Evolutionary conservation across 2,888 invertebrate genomes (phyloP).

Genomic region (Mellilla xanthometata): DNA sequence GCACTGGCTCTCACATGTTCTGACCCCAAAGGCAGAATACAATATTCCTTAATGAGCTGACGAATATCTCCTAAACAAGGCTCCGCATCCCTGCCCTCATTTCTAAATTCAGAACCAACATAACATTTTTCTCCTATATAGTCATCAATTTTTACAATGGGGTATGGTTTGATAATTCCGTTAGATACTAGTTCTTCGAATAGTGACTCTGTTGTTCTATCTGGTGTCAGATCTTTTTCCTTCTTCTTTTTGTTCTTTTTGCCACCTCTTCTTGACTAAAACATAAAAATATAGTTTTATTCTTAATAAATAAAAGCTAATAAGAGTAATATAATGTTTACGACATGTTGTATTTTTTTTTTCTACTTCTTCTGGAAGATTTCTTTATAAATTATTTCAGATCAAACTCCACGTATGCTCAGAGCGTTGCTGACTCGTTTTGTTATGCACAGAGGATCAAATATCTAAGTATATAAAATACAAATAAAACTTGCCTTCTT

Average conservation of each 20-base stretch:
- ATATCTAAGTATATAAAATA: too few relatives aligned
- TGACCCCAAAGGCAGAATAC: conserved; percentile 93
- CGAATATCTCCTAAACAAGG: conserved; percentile 90
- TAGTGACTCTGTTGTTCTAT: conserved; percentile 93
- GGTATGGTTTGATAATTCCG: conserved; percentile 93
- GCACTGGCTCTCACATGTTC: conserved; percentile 86
- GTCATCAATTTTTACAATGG: conserved; percentile 85
- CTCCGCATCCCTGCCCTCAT: conserved; percentile 74
- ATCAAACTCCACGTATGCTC: too few relatives aligned
- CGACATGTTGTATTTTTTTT: too few relatives aligned
- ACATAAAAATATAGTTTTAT: too few relatives aligned
- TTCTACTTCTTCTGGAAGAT: too few relatives aligned
- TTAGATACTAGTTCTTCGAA: conserved; percentile 96
- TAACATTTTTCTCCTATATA: conserved; percentile 92
- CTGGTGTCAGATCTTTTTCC: conserved; percentile 96
- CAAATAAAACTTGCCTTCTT: conserved; percentile 86
- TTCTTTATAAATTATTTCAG: neutral
- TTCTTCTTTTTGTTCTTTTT: conserved; percentile 97
- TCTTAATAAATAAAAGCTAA: too few relatives aligned
- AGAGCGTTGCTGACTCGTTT: too few relatives aligned
- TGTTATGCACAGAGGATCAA: too few relatives aligned
- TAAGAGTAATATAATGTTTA: too few relatives aligned
- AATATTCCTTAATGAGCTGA: conserved; percentile 93
- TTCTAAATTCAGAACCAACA: conserved; percentile 76
- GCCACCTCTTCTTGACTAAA: conserved; percentile 87